phyloP scores from a whole-genome alignment of 2,888 invertebrate genomes.

The Clanis bilineata region DNA sequence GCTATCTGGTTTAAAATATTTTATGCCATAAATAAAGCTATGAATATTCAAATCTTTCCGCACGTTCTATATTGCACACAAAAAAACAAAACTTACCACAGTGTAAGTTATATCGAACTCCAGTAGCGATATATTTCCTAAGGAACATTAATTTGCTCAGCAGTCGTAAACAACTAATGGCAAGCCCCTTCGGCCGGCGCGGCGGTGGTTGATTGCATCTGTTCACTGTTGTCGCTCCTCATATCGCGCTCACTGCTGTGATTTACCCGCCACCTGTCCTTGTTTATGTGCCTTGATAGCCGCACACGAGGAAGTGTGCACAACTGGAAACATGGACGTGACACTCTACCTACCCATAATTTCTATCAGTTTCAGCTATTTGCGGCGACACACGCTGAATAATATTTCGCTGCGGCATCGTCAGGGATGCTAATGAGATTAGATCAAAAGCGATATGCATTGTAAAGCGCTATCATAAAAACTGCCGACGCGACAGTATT shows the following conservation, averaged over 20 bases:
- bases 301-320: conserved; percentile 54
- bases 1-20: neutral
- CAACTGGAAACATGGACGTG: conserved; percentile 38
- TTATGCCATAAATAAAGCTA: neutral
- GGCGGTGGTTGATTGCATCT: conserved; percentile 47
- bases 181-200: conserved; percentile 43
- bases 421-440: conserved; percentile 30
- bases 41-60: neutral
- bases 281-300: conserved; percentile 65
- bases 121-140: conserved; percentile 26
- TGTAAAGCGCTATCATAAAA: conserved; percentile 29
- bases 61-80: neutral
- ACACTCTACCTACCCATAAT: conserved; percentile 31
- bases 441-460: conserved; percentile 37
- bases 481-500: conserved; percentile 31
- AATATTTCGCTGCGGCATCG: conserved; percentile 24
- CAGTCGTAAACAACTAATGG: conserved; percentile 41
- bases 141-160: conserved; percentile 35
- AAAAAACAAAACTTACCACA: neutral
- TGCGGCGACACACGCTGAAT: neutral
- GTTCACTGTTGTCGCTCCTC: conserved; percentile 53
- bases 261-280: conserved; percentile 67
- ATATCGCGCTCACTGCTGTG: conserved; percentile 58
- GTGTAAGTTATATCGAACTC: conserved; percentile 7
- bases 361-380: conserved; percentile 19